phyloP scores from a whole-genome alignment of 2,797 vertebrate genomes.

The Phataginus tricuspis region DNA sequence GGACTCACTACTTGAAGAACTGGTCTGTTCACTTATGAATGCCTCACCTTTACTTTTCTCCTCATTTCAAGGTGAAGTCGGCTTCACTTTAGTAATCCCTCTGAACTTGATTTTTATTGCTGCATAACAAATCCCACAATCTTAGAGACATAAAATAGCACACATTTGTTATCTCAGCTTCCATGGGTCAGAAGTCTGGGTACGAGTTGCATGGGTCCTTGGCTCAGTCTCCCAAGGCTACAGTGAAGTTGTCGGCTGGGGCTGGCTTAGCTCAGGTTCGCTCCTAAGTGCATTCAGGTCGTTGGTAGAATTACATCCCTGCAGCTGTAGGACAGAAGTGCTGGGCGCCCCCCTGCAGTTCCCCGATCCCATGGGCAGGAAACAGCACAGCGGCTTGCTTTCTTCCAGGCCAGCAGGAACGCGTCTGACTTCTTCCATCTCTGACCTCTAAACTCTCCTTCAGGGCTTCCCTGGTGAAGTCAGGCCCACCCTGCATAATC shows the following conservation, averaged over 20 bases:
- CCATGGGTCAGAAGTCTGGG: not conserved
- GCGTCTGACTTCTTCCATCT: not conserved
- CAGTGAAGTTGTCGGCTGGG: rapidly evolving
- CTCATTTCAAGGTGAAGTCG: not conserved
- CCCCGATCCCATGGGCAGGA: not conserved
- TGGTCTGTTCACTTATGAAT: rapidly evolving
- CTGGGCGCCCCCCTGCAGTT: not conserved
- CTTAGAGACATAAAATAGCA: not conserved
- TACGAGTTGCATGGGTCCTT: not conserved
- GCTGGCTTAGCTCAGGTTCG: not conserved
- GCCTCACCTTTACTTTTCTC: not conserved
- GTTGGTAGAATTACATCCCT: not conserved
- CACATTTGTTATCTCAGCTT: not conserved
- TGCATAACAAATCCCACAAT: not conserved
- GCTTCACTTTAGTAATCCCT: no score
- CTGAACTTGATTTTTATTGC: not conserved
- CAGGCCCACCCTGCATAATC: not conserved
- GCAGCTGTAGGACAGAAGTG: rapidly evolving
- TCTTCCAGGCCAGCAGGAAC: not conserved
- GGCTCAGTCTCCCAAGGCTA: not conserved
- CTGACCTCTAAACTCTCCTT: not conserved
- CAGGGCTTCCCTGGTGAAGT: not conserved
- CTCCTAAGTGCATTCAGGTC: rapidly evolving
- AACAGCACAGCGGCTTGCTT: not conserved
- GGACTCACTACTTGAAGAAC: no score